Base-by-base conservation (phyloP, 2,113 vertebrate species). In the Triplophysa dalaica region DNA sequence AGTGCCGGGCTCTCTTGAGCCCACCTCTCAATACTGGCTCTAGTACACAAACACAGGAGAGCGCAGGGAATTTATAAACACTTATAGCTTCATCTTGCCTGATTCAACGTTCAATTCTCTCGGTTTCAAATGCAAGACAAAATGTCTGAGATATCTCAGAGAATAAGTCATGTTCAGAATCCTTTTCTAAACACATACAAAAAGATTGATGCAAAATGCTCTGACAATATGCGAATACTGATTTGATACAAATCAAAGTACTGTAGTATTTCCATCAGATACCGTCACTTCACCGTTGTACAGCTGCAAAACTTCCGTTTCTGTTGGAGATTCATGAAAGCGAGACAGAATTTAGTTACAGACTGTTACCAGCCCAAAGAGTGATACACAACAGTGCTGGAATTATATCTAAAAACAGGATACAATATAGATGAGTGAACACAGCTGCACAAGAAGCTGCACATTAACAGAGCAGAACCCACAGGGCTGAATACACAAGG, bases 1-100 rank as follows among this genome's bases (percentile, higher is more conserved):
- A 85, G 72, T 61, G 48, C 26, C 19, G 60, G 58, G 60, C 74
- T 80, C 80, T 82, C 85, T 60, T 33, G 82, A 83, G 85, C 61
- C 75, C 48, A 65, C 66, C 79, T 85, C 82, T 88, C 82, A 76
- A 83, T 88, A 80, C 73, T 58, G 61, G 48, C 61, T 69, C 75
- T 72, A 77, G 73, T 82, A 82, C 54, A 58, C 52, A 81, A 81
- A 78, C 80, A 78, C 66, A 66, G 48, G 70, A 74, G 77, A 61
- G 66, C 24, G 17, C 54, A 50, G 45, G 29, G 62, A 70, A 19
- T n/a, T n/a, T 66, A 48, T 17, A 11, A 77, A 68, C 16, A 21
- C 78, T 75, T 38, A 81, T 43, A 76, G 79, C 68, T 81, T 84
- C 70, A 81, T 81, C 60, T 16, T 26, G 79, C 67, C 33, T 64